phyloP scores from a whole-genome alignment of 2,797 vertebrate genomes.

The Danionella dracula region DNA sequence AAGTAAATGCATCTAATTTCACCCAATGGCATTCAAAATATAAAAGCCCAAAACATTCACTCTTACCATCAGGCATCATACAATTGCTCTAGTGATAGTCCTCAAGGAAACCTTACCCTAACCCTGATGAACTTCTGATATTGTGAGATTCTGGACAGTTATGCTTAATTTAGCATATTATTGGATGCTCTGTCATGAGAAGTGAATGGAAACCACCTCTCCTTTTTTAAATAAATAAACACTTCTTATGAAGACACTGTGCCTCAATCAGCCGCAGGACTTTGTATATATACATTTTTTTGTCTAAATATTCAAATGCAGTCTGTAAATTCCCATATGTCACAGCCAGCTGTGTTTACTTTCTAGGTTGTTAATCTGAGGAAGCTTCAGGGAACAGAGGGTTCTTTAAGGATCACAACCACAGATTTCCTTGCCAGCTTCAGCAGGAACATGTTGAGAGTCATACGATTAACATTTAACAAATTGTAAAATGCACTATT shows the following conservation, averaged over 20 bases:
- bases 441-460: neutral
- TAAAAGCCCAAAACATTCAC: too few species aligned
- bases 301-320: conserved; percentile 64
- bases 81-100: too few species aligned
- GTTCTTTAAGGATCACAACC: conserved; percentile 18
- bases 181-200: too few species aligned
- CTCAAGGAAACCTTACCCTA: too few species aligned
- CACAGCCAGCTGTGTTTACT: conserved; percentile 68
- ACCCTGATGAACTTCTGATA: too few species aligned
- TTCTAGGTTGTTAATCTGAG: conserved; percentile 48
- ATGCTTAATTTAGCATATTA: too few species aligned
- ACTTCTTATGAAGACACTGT: conserved; percentile 20
- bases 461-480: neutral
- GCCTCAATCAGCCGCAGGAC: conserved; percentile 50
- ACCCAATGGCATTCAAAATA: too few species aligned
- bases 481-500: neutral
- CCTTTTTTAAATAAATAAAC: conserved; percentile 42
- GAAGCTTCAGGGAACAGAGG: conserved; percentile 36
- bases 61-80: too few species aligned
- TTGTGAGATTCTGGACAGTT: too few species aligned
- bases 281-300: conserved; percentile 62
- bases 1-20: too few species aligned
- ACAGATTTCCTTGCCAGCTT: neutral
- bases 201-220: conserved; percentile 33
- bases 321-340: conserved; percentile 60